phyloP scores from a whole-genome alignment of 2,888 invertebrate genomes.

The Tachina lurida region DNA sequence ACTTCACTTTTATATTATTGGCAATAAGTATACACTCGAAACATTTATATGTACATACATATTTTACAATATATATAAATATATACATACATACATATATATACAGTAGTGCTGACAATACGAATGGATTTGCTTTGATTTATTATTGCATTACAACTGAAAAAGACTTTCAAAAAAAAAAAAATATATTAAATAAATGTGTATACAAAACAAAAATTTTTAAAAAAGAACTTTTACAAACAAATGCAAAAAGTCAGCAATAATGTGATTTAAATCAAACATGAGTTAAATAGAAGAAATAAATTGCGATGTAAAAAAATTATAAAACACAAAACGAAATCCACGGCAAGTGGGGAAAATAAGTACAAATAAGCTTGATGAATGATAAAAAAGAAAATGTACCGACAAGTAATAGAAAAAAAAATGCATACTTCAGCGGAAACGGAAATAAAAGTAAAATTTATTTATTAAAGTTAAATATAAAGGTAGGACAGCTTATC shows the following conservation, averaged over 20 bases:
- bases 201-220: not conserved
- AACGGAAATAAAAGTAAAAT: conserved; percentile 42
- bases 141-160: conserved; percentile 80
- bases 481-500: not conserved
- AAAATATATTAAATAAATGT: conserved; percentile 22
- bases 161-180: conserved; percentile 28
- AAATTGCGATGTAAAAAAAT: conserved; percentile 9
- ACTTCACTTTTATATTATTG: conserved; percentile 29
- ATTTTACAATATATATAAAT: not conserved
- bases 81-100: conserved; percentile 8
- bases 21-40: not conserved
- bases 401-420: not conserved
- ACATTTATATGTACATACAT: not conserved
- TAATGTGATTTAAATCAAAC: conserved; percentile 67
- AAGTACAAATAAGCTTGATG: conserved; percentile 33
- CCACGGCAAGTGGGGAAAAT: conserved; percentile 22
- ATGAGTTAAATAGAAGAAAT: conserved; percentile 33
- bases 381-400: not conserved
- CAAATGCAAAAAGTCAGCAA: conserved; percentile 38
- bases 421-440: conserved; percentile 33
- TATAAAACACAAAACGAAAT: conserved; percentile 53
- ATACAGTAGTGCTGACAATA: conserved; percentile 79
- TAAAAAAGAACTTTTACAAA: conserved; percentile 46
- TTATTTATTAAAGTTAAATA: not conserved
- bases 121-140: conserved; percentile 81